Conservation (phyloP, 2,797 vertebrate species). For the Huso huso region DNA sequence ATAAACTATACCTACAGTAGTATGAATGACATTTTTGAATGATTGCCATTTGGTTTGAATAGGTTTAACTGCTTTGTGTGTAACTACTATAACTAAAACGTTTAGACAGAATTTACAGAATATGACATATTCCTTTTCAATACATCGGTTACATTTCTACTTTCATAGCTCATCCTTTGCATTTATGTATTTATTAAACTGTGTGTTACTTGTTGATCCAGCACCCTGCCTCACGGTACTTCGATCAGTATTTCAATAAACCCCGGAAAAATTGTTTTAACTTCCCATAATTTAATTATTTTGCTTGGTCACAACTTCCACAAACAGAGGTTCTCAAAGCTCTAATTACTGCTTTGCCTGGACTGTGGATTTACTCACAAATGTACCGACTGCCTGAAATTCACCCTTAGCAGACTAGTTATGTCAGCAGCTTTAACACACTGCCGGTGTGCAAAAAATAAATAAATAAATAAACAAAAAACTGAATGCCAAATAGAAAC, state of each 20-base stretch:
- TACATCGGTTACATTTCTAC: too few species aligned
- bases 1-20: too few species aligned
- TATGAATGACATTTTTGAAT: too few species aligned
- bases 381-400: constrained; percentile 30
- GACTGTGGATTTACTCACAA: constrained; percentile 11
- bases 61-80: too few species aligned
- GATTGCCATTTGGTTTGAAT: too few species aligned
- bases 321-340: background rate
- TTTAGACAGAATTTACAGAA: too few species aligned
- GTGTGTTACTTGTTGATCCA: background rate
- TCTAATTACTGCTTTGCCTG: background rate
- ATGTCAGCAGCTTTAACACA: constrained; percentile 38
- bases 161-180: too few species aligned
- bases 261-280: too few species aligned
- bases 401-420: constrained; percentile 20
- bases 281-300: too few species aligned
- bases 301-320: constrained; percentile 1
- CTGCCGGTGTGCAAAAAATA: constrained; percentile 36
- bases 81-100: too few species aligned
- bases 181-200: background rate
- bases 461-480: background rate
- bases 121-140: too few species aligned
- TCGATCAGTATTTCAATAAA: too few species aligned
- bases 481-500: constrained; percentile 31
- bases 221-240: background rate